Base-by-base conservation (phyloP, 37 sponge, comb jelly and placozoan genomes). In the Petrosia ficiformis region DNA sequence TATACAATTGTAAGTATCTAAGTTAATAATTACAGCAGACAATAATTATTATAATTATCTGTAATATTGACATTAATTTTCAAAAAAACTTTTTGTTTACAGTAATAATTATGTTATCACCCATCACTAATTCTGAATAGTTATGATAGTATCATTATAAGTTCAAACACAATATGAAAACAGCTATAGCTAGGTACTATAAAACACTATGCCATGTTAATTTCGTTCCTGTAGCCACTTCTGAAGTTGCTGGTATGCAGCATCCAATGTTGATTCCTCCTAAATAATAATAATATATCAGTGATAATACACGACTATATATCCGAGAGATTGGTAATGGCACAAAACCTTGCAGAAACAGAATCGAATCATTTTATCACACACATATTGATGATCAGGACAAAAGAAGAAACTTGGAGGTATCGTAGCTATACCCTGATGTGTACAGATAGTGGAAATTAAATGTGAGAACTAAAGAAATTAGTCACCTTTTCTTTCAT, bases 351-450 rank as follows among this genome's bases (percentile, higher is more conserved):
- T 93, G 40, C 65, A 44, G 65, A 87, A 97, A 56, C 89, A 91
- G 68, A 97, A 90, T n/a, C 97, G 78, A 25, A 93, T 61, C 44
- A 79, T 39, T 33, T 87, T 93, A 2, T 44, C 87, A 48, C 70
- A n/a, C 4, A 93, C 65, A 66, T 94, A 81, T 11, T 48, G 70
- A 65, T 93, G 84, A 35, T 93, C 83, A 3, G 82, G 75, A 32
- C 87, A 65, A 74, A 84, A 97, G 84, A 97, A 97, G 36, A 86
- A 88, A 79, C 82, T 85, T 3, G 89, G 76, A 4, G 97, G 97
- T 59, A 97, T 97, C 43, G 80, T 43, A 37, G 89, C 92, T 39
- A 94, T 57, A 37, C 95, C 89, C 95, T 94, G 67, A 1, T 37
- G 26, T 19, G 33, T 42, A 3, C 39, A 26, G 28, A 39, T 22